These are phyloP conservation scores for Seira sanloemensis DNA, from an alignment of 2,888 invertebrate genomes.

Conservation along the genomic window DNA sequence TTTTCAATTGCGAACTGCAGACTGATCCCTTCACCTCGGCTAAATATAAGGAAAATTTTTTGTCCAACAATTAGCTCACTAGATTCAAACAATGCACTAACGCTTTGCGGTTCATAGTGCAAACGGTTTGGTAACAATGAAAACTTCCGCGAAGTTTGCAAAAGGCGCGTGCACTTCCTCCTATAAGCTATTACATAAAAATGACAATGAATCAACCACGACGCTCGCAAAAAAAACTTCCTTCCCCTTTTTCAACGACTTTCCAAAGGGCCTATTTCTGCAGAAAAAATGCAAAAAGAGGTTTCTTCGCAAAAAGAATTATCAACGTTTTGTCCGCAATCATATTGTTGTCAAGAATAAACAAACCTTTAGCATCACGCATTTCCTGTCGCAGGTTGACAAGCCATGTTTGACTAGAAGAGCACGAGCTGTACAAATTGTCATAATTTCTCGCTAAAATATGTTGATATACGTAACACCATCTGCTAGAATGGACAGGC, in stretches of 20 bases:
- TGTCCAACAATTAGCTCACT: background rate
- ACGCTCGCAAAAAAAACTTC: constrained; percentile 23
- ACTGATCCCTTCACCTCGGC: background rate
- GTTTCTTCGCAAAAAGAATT: constrained; percentile 10
- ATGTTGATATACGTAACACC: too few relatives aligned
- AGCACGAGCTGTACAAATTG: too few relatives aligned
- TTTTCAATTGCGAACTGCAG: background rate
- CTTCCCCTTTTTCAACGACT: constrained; percentile 15
- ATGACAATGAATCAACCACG: background rate
- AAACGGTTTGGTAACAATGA: background rate
- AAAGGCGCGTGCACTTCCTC: constrained; percentile 30
- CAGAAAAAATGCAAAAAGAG: background rate
- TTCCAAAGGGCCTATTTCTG: constrained; percentile 7
- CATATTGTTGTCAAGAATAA: too few relatives aligned
- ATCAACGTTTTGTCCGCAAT: background rate
- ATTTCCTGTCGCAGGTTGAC: constrained; percentile 52
- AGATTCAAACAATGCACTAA: background rate
- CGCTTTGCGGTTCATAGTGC: background rate
- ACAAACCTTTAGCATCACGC: constrained; percentile 15
- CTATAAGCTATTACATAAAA: constrained; percentile 12
- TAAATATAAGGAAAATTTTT: constrained; percentile 35
- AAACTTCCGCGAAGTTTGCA: background rate
- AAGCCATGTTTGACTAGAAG: too few relatives aligned
- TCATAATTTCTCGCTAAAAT: too few relatives aligned
- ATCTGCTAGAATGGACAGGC: too few relatives aligned